Evolutionary conservation across 1,140 invertebrate species (phyloP).

Genomic region (Berghia stephanieae): DNA sequence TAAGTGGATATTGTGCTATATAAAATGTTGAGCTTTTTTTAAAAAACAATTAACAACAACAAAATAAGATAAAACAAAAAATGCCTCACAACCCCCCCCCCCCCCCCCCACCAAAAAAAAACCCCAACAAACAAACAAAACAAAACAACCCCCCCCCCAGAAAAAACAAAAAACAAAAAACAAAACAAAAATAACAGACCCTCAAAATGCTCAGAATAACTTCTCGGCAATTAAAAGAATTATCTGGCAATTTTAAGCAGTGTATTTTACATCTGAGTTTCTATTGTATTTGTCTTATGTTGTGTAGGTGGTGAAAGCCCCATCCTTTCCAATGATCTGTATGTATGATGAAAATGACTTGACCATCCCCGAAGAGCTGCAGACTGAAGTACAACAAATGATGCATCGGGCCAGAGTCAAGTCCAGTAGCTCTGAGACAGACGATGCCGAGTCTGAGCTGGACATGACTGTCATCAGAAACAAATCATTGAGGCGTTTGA

Average conservation of each 20-base stretch:
- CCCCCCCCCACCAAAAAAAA: too few species aligned
- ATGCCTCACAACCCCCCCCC: too few species aligned
- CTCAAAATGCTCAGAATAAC: background rate
- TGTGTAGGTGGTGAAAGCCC: conserved; percentile 63
- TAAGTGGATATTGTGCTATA: too few species aligned
- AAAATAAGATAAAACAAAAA: too few species aligned
- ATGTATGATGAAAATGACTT: conserved; percentile 61
- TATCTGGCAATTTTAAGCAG: background rate
- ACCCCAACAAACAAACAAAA: too few species aligned
- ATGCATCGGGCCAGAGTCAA: conserved; percentile 58
- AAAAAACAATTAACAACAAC: too few species aligned
- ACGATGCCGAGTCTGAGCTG: conserved; percentile 71
- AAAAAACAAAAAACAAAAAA: too few species aligned
- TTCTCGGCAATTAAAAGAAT: background rate
- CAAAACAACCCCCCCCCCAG: too few species aligned
- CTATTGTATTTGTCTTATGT: too few species aligned
- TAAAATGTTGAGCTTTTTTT: too few species aligned
- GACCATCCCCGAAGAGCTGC: conserved; percentile 52
- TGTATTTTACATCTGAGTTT: too few species aligned
- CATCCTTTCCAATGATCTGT: conserved; percentile 75
- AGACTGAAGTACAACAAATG: conserved; percentile 57
- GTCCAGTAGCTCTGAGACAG: conserved; percentile 73
- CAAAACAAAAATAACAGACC: too few species aligned
- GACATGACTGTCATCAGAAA: conserved; percentile 72
- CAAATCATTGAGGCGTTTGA: conserved; percentile 53